phyloP scores from a whole-genome alignment of 2,113 vertebrate species.

The Columba janthina region DNA sequence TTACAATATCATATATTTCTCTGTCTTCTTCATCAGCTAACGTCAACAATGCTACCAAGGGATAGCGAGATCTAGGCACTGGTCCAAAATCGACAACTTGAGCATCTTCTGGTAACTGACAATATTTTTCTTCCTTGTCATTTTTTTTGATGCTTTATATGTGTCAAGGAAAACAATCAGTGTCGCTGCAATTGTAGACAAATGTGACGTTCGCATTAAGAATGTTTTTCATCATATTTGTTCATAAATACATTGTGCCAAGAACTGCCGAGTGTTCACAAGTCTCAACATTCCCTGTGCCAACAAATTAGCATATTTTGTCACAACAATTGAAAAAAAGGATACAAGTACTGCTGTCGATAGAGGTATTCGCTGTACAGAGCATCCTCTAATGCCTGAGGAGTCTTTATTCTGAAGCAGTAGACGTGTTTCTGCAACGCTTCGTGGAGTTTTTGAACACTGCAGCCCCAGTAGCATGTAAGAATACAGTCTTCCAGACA shows the following conservation, averaged over 20 bases:
- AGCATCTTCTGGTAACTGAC: conserved; percentile 80
- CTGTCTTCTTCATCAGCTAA: conserved; percentile 80
- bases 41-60: conserved; percentile 87
- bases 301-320: neutral
- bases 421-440: conserved; percentile 82
- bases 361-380: conserved; percentile 78
- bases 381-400: conserved; percentile 82
- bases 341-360: conserved; percentile 89
- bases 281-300: neutral
- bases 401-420: conserved; percentile 77
- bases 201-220: neutral
- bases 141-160: conserved; percentile 79
- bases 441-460: conserved; percentile 82
- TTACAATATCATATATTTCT: conserved; percentile 88
- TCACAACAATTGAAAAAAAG: conserved; percentile 69
- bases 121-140: conserved; percentile 75
- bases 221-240: neutral
- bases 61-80: conserved; percentile 86
- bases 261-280: neutral
- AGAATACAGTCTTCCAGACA: conserved; percentile 89
- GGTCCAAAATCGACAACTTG: conserved; percentile 85
- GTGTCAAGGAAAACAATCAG: conserved; percentile 76
- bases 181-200: neutral
- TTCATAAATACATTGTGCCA: neutral
- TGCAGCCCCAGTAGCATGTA: conserved; percentile 94